Evolutionary conservation across 2,797 vertebrate genomes (phyloP), one percentile per base, ranked within the genome.

Genomic region (Pangasius krempfi): DNA sequence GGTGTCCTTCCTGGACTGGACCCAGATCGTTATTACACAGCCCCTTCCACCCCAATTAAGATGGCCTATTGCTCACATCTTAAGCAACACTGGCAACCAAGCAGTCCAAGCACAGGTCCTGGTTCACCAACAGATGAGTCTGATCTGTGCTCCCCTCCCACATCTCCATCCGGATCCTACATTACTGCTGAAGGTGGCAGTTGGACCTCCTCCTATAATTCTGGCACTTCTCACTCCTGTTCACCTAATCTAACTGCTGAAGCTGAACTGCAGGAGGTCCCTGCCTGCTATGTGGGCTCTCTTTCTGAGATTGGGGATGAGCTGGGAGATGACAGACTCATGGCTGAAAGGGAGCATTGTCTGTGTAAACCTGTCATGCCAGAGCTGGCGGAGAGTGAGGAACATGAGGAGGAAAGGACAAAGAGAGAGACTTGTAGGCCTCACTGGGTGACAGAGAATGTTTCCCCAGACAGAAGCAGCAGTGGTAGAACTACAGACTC

Each of bases 161-260:
- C 98, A 1, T 99, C 98, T 0, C 98, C 98, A 13, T 98, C 98
- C 0, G 98, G 98, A 2, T 99, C 98, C 83, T 99, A 99, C 72
- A 95, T 98, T 88, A 99, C 98, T 0, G 98, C 98, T 0, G 98
- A 99, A 81, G 98, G 98, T 13, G 97, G 97, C 62, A 99, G 98
- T 92, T 98, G 98, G 97, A 95, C 96, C 2, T 98, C 97, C 0
- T 98, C 97, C 0, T 97, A 96, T 86, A 97, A 97, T 0, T 97
- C 97, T 44, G 97, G 97, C 92, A 97, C 96, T 5, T 98, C 97
- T 56, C 97, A 97, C 0, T 99, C 98, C 62, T 97, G 96, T 70
- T 99, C 98, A 1, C 97, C 98, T 0, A 98, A 98, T 92, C 93
- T 97, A 87, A 96, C 96, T 37, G 95, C 96, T 0, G 94, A 96